Evolutionary conservation across 2,113 vertebrate genomes (phyloP).

Genomic region (Caranx ignobilis): DNA sequence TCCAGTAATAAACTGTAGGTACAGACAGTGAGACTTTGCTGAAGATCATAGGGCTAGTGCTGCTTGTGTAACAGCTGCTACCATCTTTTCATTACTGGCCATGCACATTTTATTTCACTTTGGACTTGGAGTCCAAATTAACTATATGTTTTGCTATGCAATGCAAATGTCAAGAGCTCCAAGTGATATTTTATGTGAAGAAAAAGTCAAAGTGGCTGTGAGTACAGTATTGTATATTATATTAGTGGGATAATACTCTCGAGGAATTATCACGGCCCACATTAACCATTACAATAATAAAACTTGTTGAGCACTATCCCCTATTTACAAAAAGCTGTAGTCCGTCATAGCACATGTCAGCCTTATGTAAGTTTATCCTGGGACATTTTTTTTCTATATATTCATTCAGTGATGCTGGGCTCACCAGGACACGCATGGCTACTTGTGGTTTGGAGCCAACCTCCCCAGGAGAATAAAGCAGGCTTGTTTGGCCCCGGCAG

Average conservation of each 20-base stretch:
- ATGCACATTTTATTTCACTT: neutral
- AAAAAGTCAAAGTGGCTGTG: neutral
- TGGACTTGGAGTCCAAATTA: neutral
- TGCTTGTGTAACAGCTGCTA: neutral
- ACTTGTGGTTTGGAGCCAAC: slow-evolving; percentile 60
- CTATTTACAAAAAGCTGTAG: neutral
- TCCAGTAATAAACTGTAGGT: neutral
- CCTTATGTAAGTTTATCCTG: slow-evolving; percentile 8
- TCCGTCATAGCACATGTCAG: slow-evolving; percentile 15
- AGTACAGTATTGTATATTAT: neutral
- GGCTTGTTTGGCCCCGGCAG: slow-evolving; percentile 46
- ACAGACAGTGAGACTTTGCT: neutral
- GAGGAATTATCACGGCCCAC: neutral
- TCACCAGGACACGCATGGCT: slow-evolving; percentile 55
- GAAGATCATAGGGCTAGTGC: neutral
- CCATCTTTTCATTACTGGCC: neutral
- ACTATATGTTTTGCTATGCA: neutral
- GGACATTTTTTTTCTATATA: slow-evolving; percentile 24
- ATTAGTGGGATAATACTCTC: neutral
- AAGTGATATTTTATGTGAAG: neutral
- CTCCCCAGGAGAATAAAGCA: slow-evolving; percentile 67
- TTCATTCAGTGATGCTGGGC: slow-evolving; percentile 36
- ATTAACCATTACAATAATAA: slow-evolving; percentile 3
- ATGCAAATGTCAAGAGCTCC: neutral
- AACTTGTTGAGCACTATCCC: neutral